Base-by-base conservation (phyloP, 2,888 invertebrate species). In the Cerastis rubricosa region DNA sequence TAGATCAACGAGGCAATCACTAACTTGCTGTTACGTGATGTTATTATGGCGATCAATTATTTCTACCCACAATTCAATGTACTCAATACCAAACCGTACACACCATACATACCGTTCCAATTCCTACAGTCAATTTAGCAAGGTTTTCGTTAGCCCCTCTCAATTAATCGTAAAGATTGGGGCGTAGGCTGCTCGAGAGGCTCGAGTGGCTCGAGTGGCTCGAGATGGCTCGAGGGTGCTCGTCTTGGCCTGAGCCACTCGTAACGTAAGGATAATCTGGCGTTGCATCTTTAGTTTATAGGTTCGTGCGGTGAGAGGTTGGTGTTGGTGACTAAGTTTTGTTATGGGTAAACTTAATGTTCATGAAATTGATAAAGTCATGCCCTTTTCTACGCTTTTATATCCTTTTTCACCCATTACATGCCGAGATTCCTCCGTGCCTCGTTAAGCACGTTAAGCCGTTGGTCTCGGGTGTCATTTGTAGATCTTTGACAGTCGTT, bases 101-200 rank as follows among this genome's bases (percentile, higher is more conserved):
- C 66, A 73, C 74, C 79, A 85, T 76, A 84, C 86, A 88, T 77
- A 84, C 71, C 71, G 59, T 8, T 59, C 61, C 35, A 61, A 82
- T 88, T 89, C 87, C 90, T 87, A 90, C 88, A 90, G 89, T 89
- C 92, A 93, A 93, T 93, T 93, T 90, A 83, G 85, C 89, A 72
- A 85, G 86, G 89, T 89, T 91, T 91, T 91, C 90, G 89, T 89
- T 89, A 88, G 86, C 87, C 85, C 85, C 91, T 90, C 93, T 94
- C 94, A 94, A 94, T 94, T 94, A 94, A 93, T 93, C 92, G 93
- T 91, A 90, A 92, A 94, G 89, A 88, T 85, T 86, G 81, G 83
- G 85, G 86, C 69, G 83, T 49, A n/a, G 71, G 83, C 40, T 78
- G 66, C 80, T 89, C 79, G 80, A 88, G 86, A 59, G 84, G 82